Evolutionary conservation across 2,888 invertebrate species (phyloP).

Genomic region (Nematopogon swammerdamellus): DNA sequence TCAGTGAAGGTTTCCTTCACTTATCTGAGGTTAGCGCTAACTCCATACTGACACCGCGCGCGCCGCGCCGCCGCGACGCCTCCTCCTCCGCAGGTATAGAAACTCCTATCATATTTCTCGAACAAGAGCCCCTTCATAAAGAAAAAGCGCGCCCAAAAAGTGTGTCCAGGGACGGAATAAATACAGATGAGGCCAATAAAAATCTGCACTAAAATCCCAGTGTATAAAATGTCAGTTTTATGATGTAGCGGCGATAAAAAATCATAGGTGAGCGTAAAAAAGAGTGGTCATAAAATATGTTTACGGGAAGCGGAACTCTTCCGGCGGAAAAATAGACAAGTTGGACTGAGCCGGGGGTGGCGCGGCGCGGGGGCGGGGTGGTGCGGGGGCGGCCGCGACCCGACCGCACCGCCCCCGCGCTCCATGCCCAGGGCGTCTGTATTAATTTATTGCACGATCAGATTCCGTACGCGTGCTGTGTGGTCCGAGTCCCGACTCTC

Average conservation of each 20-base stretch:
- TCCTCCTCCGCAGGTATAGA: no score
- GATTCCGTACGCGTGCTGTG: background rate
- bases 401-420: background rate
- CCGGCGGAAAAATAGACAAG: background rate
- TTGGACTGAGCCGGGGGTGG: background rate
- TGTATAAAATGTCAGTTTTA: background rate
- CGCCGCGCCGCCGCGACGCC: no score
- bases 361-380: background rate
- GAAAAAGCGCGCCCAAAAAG: background rate
- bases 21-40: no score
- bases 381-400: background rate
- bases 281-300: background rate
- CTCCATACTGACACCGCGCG: no score
- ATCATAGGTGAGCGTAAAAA: background rate
- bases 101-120: no score
- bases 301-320: background rate
- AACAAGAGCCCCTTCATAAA: no score
- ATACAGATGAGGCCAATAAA: background rate
- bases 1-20: no score
- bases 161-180: background rate
- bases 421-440: background rate
- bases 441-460: background rate
- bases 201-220: background rate
- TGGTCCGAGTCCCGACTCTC: no score
- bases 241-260: background rate